Conservation (phyloP, 2,888 invertebrate species). For the Parapristionchus giblindavisi region DNA sequence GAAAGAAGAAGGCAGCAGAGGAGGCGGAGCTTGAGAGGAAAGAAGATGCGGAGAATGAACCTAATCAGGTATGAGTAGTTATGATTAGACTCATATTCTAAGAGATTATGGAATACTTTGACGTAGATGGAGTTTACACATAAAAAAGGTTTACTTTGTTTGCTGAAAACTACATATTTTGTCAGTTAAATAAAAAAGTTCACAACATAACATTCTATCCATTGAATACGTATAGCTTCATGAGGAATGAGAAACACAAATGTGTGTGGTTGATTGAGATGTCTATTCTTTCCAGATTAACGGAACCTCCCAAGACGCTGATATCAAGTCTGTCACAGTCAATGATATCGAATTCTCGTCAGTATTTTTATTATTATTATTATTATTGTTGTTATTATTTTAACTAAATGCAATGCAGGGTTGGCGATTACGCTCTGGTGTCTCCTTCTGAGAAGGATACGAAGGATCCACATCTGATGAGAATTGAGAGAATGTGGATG, state of each 20-base stretch:
- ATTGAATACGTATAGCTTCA: too few species aligned
- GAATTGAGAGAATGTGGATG: slow-evolving; percentile 89
- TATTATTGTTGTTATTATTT: slow-evolving; percentile 36
- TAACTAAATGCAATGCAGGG: slow-evolving; percentile 78
- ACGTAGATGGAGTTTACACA: too few species aligned
- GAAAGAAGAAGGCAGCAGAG: slow-evolving; percentile 41
- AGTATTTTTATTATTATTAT: not conserved
- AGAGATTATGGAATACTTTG: too few species aligned
- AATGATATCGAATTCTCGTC: slow-evolving; percentile 11
- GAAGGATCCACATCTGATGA: slow-evolving; percentile 81
- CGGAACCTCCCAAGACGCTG: slow-evolving; percentile 1
- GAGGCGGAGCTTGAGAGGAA: slow-evolving; percentile 42
- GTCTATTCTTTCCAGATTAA: slow-evolving; percentile 9
- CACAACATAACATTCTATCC: too few species aligned
- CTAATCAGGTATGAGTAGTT: not conserved
- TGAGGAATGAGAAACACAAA: too few species aligned
- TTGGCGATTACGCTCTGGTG: slow-evolving; percentile 92
- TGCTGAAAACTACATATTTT: too few species aligned
- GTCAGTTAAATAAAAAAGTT: too few species aligned
- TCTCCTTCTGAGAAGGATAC: slow-evolving; percentile 70
- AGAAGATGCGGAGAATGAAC: slow-evolving; percentile 37
- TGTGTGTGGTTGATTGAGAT: too few species aligned
- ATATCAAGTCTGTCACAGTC: slow-evolving; percentile 33
- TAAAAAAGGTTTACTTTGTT: too few species aligned
- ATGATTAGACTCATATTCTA: too few species aligned